Evolutionary conservation across 2,113 vertebrate species (phyloP).

Genomic region (Nymphicus hollandicus): DNA sequence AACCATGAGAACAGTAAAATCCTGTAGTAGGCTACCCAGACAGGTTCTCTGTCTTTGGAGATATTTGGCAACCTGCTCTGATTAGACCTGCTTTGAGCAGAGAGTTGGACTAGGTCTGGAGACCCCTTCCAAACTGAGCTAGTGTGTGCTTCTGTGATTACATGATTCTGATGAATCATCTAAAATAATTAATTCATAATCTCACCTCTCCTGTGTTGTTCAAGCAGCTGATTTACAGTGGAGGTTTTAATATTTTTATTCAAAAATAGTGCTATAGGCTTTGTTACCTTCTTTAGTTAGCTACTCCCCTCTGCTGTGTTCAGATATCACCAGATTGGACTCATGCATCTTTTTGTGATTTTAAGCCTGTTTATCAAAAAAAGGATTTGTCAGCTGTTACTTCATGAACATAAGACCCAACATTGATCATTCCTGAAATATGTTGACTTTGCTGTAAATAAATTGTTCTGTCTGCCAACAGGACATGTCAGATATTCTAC

Average conservation of each 20-base stretch:
- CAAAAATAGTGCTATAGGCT: rapidly evolving
- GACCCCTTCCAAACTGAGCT: neutral
- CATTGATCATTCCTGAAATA: neutral
- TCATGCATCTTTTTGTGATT: neutral
- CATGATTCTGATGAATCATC: neutral
- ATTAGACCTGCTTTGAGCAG: neutral
- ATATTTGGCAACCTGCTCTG: neutral
- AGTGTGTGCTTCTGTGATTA: neutral
- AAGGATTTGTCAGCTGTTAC: neutral
- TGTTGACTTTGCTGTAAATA: neutral
- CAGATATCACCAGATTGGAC: neutral
- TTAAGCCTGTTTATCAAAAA: neutral
- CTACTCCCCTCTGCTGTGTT: neutral
- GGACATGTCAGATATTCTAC: neutral
- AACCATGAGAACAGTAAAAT: neutral
- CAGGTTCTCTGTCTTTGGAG: neutral
- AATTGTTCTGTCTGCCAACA: neutral
- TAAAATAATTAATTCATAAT: neutral
- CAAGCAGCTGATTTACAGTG: neutral
- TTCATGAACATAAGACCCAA: neutral
- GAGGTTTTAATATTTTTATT: neutral
- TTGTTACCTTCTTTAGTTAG: neutral
- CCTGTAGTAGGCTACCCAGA: neutral
- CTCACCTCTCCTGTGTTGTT: neutral
- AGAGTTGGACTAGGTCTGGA: neutral